These are phyloP conservation scores for Erynnis tages DNA, from an alignment of 2,888 invertebrate genomes.

Conservation along the genomic window DNA sequence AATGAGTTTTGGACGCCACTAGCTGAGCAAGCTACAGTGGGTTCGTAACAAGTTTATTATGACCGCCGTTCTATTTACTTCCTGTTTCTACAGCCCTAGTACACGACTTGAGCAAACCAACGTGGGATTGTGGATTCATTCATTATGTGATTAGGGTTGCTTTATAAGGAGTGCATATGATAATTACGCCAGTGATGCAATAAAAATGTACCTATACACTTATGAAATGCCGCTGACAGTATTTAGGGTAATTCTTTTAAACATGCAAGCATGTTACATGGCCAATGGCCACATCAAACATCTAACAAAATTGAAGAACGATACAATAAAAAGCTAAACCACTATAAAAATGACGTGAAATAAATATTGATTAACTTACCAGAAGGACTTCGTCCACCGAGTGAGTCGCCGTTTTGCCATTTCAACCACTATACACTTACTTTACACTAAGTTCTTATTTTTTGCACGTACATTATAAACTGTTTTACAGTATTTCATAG, in stretches of 20 bases:
- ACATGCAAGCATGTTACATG: too few species aligned
- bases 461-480: conserved; percentile 18
- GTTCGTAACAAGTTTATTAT: too few species aligned
- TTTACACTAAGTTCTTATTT: conserved; percentile 14
- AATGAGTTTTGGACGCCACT: too few species aligned
- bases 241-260: too few species aligned
- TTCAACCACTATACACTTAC: conserved; percentile 19
- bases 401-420: conserved; percentile 56
- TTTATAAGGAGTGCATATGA: background rate
- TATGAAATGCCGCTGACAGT: too few species aligned
- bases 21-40: too few species aligned
- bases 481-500: background rate
- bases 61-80: too few species aligned
- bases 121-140: conserved; percentile 21
- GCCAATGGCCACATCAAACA: too few species aligned
- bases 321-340: too few species aligned
- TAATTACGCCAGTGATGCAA: background rate
- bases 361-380: conserved; percentile 57
- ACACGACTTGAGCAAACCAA: conserved; percentile 20
- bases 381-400: conserved; percentile 47
- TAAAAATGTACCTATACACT: too few species aligned
- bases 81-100: too few species aligned
- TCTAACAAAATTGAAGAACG: too few species aligned
- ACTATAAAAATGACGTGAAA: conserved; percentile 31
- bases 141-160: conserved; percentile 12